A percentile compares a stretch with the other conserved stretches of the same genome.
These are phyloP conservation scores for Drosophila saltans DNA, from an alignment of 1,140 invertebrate genomes.

Conservation along the genomic window DNA sequence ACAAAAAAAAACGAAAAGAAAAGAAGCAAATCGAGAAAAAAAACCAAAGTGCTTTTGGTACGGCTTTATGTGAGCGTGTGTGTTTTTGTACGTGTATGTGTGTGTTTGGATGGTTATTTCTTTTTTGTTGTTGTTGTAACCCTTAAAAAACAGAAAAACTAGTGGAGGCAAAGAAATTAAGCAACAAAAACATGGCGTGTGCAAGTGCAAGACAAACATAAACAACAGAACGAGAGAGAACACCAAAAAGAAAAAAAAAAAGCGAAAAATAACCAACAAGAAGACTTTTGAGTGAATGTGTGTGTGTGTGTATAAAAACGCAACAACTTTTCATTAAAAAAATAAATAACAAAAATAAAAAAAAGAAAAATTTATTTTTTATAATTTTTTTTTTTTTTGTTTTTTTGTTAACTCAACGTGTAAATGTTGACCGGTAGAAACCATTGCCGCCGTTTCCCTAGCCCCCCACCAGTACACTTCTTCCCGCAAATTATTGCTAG, in stretches of 20 bases:
- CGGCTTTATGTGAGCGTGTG: conserved; percentile 3
- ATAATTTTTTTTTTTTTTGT: neutral
- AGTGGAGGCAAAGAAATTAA: conserved; percentile 63
- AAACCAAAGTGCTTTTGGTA: conserved; percentile 36
- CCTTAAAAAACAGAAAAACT: conserved; percentile 54
- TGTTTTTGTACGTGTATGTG: conserved; percentile 5
- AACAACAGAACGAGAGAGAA: conserved; percentile 60
- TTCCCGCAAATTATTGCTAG: conserved; percentile 38
- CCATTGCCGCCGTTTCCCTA: conserved; percentile 30
- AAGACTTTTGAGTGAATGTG: conserved; percentile 30
- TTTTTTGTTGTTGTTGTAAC: conserved; percentile 63
- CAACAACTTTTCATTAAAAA: conserved; percentile 27
- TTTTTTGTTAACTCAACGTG: conserved; percentile 5
- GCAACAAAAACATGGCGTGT: conserved; percentile 68
- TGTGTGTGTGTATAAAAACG: conserved; percentile 34
- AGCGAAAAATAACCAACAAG: conserved; percentile 51
- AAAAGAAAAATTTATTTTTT: conserved; percentile 24
- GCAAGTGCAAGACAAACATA: conserved; percentile 77
- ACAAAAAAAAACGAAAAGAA: conserved; percentile 36
- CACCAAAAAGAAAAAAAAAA: conserved; percentile 24
- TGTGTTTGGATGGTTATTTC: conserved; percentile 9
- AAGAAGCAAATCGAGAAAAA: conserved; percentile 29
- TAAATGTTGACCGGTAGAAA: conserved; percentile 69
- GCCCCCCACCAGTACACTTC: neutral
- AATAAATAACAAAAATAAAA: conserved; percentile 31